Percentiles rank a stretch among this genome's conserved stretches.
phyloP scores from a whole-genome alignment of 2,888 invertebrate species.

The Sinopyrophorus schimmeli region DNA sequence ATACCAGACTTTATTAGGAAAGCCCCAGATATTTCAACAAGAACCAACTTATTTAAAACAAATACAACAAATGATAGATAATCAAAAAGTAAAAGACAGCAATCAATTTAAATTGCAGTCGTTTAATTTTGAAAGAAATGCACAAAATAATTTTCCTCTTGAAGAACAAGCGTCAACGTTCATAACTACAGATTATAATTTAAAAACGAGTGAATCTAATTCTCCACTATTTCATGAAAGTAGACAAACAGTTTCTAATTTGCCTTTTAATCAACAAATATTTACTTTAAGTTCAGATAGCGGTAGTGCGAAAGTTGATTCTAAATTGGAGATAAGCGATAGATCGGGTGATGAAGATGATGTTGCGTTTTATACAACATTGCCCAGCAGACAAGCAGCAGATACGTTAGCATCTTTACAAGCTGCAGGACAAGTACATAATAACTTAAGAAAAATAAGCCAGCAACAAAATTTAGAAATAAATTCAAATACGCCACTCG shows the following conservation, averaged over 20 bases:
- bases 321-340: background rate
- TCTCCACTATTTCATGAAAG: no score
- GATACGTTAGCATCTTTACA: constrained; percentile 64
- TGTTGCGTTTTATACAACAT: constrained; percentile 59
- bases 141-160: constrained; percentile 36
- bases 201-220: constrained; percentile 13
- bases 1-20: constrained; percentile 49
- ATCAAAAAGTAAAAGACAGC: constrained; percentile 34
- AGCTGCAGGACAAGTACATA: constrained; percentile 59
- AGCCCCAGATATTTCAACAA: constrained; percentile 44
- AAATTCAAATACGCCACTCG: constrained; percentile 56
- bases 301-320: constrained; percentile 5
- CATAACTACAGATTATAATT: constrained; percentile 39
- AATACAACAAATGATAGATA: constrained; percentile 50
- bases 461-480: constrained; percentile 48
- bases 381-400: constrained; percentile 66
- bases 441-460: constrained; percentile 47
- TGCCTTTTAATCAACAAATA: constrained; percentile 20
- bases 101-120: constrained; percentile 54
- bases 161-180: constrained; percentile 32
- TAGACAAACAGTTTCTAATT: constrained; percentile 3
- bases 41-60: constrained; percentile 49
- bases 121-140: constrained; percentile 57
- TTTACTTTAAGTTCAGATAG: constrained; percentile 15
- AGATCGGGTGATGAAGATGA: background rate